phyloP scores from a whole-genome alignment of 2,888 invertebrate genomes.

The Idaea dimidiata region DNA sequence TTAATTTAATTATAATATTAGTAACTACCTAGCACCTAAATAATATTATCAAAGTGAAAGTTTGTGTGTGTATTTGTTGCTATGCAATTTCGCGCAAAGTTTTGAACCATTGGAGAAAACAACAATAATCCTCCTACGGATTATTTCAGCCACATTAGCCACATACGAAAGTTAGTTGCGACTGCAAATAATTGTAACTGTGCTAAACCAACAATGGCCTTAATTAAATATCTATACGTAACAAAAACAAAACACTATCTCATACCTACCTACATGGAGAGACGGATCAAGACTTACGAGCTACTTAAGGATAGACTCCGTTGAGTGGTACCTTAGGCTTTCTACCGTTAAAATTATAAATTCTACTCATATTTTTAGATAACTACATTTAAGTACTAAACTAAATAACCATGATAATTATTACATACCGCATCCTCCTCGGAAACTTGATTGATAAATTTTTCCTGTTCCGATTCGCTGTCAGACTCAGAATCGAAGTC shows the following conservation, averaged over 20 bases:
- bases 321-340: too few species aligned
- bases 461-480: constrained; percentile 60
- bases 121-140: neutral
- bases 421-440: constrained; percentile 58
- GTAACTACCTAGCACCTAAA: too few species aligned
- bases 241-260: neutral
- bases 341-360: too few species aligned
- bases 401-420: neutral
- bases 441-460: constrained; percentile 53
- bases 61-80: too few species aligned
- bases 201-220: neutral
- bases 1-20: too few species aligned
- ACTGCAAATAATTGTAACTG: constrained; percentile 12
- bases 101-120: neutral
- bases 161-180: constrained; percentile 12
- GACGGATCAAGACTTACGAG: neutral
- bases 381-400: too few species aligned
- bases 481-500: constrained; percentile 74
- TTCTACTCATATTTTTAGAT: too few species aligned
- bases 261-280: neutral
- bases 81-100: too few species aligned
- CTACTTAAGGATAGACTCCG: too few species aligned
- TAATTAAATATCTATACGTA: neutral
- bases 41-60: too few species aligned
- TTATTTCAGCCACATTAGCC: neutral